Evolutionary conservation across 2,797 vertebrate species (phyloP), one percentile per base, ranked within the genome.

Genomic region (Pelochelys cantorii): DNA sequence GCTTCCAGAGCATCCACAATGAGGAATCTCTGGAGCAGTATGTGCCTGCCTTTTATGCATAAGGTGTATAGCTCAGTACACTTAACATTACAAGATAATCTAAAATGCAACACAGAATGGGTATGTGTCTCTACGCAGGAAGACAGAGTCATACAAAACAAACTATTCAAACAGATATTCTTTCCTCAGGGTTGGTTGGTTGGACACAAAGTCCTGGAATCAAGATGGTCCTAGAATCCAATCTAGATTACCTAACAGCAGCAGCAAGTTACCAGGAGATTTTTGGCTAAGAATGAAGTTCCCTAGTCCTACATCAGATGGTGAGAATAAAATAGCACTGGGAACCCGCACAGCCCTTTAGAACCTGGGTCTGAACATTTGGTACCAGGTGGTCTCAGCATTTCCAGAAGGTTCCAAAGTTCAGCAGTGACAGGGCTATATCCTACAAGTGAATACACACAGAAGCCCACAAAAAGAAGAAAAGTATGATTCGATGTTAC

Each of bases 41-140:
- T 5, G 4, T 57, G 22, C 42, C 79, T 56, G 91, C 18, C 18
- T 15, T 62, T 27, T 15, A 81, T 31, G 29, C 4, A 15, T 48
- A 52, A n/a, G 0, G 9, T 17, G 1, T 20, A 87, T n/a, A 81
- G 27, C 56, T 11, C 0, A 1, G 14, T 82, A 78, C 55, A 60
- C 27, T 78, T 62, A 37, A 34, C 31, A 85, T 86, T 77, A 52
- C 15, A 92, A 86, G 52, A 5, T 90, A 89, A 90, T 27, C 8
- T 0, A 3, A 52, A 2, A 11, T 17, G 29, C 2, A 23, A 42
- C 75, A 82, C 4, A 29, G 0, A 52, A 11, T 34, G n/a, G 9
- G 29, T 18, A 27, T 48, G 34, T 1, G 11, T 37, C 13, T 22
- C 80, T 65, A 59, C n/a, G 22, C 17, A 81, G 25, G 87, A 20